Base-by-base conservation (phyloP, 2,113 vertebrate genomes). In the Clarias macrocephalus region DNA sequence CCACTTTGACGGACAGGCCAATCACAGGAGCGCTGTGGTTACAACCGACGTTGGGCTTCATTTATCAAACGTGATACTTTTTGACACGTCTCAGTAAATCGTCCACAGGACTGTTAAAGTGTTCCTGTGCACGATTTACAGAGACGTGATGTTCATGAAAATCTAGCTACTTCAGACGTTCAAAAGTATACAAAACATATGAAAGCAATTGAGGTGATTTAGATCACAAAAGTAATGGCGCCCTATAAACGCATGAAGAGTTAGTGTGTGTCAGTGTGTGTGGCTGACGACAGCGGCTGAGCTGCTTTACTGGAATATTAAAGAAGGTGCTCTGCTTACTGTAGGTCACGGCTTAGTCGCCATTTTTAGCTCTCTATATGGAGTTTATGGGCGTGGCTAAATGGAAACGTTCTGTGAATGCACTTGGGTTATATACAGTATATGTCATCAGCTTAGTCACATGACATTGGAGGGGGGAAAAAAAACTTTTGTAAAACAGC, bases 1-100 rank as follows among this genome's bases (percentile, higher is more conserved):
- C 88, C 88, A 85, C 84, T 87, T 75, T 73, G 68, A 83, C 7
- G 18, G 87, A 80, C 57, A 73, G 52, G 72, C 81, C 81, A 33
- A 84, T 84, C 48, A 28, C 75, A 66, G 54, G 18, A 82, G 13
- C 16, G 9, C 76, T 86, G 30, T 68, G 80, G 73, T 77, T 83
- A 54, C 65, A 75, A 12, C 37, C 10, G 59, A 83, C 63, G 16
- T 48, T 70, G 56, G 72, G 72, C 83, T 81, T 81, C 79, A 81
- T 80, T 80, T 80, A 80, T 60, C 28, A 60, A 33, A 60, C 28
- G 1, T 1, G 8, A 57, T 9, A 28, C 12, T 0, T 3, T 7
- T 52, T n/a, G 5, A 48, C 2, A 8, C 8, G 13, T 75, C 21
- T 56, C 9, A 11, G 15, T 57, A 30, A 10, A 57, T 19, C 3